phyloP scores from a whole-genome alignment of 2,797 vertebrate species.

The Antennarius maculatus region DNA sequence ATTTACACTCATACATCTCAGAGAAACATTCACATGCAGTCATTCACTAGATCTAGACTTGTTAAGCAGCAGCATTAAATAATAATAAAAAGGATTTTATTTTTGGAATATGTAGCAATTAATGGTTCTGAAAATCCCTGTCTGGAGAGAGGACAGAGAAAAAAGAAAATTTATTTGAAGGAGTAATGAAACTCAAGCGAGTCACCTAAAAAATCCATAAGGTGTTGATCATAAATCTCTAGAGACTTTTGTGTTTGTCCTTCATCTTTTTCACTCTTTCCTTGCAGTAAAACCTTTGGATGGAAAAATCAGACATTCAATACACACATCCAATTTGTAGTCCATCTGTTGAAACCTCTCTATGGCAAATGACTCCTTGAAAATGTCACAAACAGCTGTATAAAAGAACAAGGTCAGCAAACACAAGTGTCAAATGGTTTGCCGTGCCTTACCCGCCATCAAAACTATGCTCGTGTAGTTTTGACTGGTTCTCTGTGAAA shows the following conservation, averaged over 20 bases:
- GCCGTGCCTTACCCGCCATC: not conserved
- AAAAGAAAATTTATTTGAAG: not conserved
- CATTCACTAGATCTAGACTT: not conserved
- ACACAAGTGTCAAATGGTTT: not conserved
- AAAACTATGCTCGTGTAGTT: not conserved
- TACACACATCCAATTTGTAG: not conserved
- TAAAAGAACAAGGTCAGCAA: slow-evolving; percentile 21
- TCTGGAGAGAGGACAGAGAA: slow-evolving; percentile 5
- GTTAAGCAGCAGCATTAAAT: slow-evolving; percentile 6
- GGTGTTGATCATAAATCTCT: slow-evolving; percentile 10
- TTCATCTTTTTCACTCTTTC: not conserved
- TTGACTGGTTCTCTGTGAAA: not conserved
- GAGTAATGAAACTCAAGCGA: not conserved
- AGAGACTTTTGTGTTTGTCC: slow-evolving; percentile 9
- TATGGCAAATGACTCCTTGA: slow-evolving; percentile 1
- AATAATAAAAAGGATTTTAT: not conserved
- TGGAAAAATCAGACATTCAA: not conserved
- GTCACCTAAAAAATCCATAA: not conserved
- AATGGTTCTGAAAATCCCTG: not conserved
- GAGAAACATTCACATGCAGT: not conserved
- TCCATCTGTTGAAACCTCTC: not conserved
- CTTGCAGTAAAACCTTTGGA: not conserved
- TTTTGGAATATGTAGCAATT: not conserved
- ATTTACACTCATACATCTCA: not conserved
- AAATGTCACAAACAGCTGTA: slow-evolving; percentile 11